phyloP scores from a whole-genome alignment of 2,797 vertebrate genomes.

The Tangara arthus region DNA sequence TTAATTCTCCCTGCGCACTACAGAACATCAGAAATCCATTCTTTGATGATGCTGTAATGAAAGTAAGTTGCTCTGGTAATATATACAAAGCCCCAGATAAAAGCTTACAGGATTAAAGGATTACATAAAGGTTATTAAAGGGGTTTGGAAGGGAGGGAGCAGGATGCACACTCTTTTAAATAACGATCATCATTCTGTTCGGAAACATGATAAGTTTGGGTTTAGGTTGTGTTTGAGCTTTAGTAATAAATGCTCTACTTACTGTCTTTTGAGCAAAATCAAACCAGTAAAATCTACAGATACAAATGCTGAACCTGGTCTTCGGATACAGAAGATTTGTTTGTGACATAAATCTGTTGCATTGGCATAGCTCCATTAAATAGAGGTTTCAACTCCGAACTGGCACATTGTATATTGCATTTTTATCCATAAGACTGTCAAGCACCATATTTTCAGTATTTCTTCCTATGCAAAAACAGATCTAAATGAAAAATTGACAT shows the following conservation, averaged over 20 bases:
- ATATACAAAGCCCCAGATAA: conserved; percentile 59
- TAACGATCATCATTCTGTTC: conserved; percentile 17
- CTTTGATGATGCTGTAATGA: conserved; percentile 65
- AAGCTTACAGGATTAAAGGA: conserved; percentile 66
- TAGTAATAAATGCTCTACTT: neutral
- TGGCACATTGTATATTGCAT: neutral
- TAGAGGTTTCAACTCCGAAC: neutral
- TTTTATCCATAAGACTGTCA: conserved; percentile 13
- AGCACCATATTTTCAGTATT: neutral
- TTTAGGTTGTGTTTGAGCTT: neutral
- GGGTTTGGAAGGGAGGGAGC: neutral
- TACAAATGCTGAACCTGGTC: neutral
- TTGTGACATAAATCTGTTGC: conserved; percentile 16
- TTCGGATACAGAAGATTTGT: conserved; percentile 16
- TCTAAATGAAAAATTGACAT: neutral
- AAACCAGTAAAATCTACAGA: neutral
- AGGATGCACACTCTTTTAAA: neutral
- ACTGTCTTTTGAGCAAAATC: neutral
- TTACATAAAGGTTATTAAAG: conserved; percentile 58
- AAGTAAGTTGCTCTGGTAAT: conserved; percentile 62
- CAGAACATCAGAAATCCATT: conserved; percentile 43
- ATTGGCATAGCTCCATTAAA: neutral
- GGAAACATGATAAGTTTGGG: neutral
- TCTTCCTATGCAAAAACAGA: neutral
- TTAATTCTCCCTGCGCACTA: conserved; percentile 2